Percentiles rank a stretch among this genome's conserved stretches.
Evolutionary conservation across 2,113 vertebrate genomes (phyloP).

Genomic region (Leptosomus discolor): DNA sequence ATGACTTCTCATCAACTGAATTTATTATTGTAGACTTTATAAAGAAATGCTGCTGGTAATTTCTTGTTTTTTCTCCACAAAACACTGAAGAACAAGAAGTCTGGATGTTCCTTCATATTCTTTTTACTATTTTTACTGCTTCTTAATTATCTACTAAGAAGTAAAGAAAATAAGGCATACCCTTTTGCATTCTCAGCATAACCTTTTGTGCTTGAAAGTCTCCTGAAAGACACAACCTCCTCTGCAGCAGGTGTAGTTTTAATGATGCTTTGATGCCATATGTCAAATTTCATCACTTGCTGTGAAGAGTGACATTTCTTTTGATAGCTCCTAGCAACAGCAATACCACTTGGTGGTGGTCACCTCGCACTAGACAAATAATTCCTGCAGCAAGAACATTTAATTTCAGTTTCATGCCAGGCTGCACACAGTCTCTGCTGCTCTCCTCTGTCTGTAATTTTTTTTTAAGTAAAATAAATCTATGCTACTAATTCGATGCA

Average conservation of each 20-base stretch:
- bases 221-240: constrained; percentile 79
- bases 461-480: background rate
- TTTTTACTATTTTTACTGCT: background rate
- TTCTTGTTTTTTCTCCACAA: background rate
- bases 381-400: constrained; percentile 25
- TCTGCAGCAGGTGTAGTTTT: constrained; percentile 89
- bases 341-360: constrained; percentile 60
- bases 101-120: background rate
- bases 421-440: background rate
- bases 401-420: constrained; percentile 51
- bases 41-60: background rate
- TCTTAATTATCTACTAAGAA: constrained; percentile 58
- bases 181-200: constrained; percentile 71
- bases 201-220: constrained; percentile 79
- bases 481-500: background rate
- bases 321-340: constrained; percentile 82
- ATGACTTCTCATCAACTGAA: background rate
- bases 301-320: constrained; percentile 94
- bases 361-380: constrained; percentile 52
- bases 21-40: background rate
- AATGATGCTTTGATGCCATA: constrained; percentile 96
- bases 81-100: background rate
- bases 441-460: background rate
- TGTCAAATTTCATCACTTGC: constrained; percentile 96
- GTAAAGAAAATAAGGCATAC: constrained; percentile 65